Base-by-base conservation (phyloP, 2,113 vertebrate species). In the Rissa tridactyla region DNA sequence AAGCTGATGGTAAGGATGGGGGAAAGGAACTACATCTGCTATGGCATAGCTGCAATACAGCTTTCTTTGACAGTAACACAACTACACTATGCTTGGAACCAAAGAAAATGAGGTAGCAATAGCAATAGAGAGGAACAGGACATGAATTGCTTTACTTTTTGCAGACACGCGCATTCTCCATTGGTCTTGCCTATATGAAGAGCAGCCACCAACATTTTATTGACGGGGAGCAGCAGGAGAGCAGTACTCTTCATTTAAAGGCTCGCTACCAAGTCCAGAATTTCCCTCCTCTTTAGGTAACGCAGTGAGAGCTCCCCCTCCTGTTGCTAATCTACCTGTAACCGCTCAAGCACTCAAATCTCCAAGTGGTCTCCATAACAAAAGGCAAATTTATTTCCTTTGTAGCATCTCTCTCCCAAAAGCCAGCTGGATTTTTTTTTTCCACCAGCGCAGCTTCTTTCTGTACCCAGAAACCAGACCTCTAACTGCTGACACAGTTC, bases 401-500 rank as follows among this genome's bases (percentile, higher is more conserved):
- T 69, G 72, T 27, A 80, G 61, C n/a, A 62, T 38, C 62, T 66
- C 86, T 92, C 47, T 51, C 32, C 49, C 49, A 82, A 94, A 87
- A 84, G 40, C 12, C 91, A 94, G 36, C 13, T 68, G 44, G n/a
- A 40, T 42, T 17, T 66, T 38, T 49, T 49, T 62, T 68, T n/a
- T 12, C 10, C 54, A 70, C 54, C 73, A 76, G 20, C 16, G 5
- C 77, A 65, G 61, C 47, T 94, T 88, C 57, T 36, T 86, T 77
- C 83, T 85, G 73, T 26, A 79, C 17, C 64, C 70, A 85, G 91
- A 89, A 96, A 91, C 44, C 25, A 94, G 83, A 82, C 22, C 42
- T 91, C 58, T 91, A 94, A 72, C 77, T 87, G 89, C 89, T 95
- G 94, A 87, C 88, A 89, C 66, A 57, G 40, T 83, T 95, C 73